Base-by-base conservation (phyloP, 2,113 vertebrate species). In the Delphinapterus leucas region DNA sequence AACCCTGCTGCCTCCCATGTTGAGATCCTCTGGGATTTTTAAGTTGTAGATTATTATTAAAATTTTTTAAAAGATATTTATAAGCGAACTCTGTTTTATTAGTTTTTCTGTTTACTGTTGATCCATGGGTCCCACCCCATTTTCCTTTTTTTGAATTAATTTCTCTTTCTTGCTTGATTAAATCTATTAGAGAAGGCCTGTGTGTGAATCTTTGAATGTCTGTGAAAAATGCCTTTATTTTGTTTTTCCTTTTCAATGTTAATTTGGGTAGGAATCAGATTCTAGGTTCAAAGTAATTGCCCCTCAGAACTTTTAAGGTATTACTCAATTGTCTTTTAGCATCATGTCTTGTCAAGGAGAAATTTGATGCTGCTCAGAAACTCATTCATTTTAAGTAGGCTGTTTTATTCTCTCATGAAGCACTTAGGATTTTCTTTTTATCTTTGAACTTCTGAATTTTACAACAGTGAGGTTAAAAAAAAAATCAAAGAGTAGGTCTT, bases 371-470 rank as follows among this genome's bases (percentile, higher is more conserved):
- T 90, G n/a, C 20, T 44, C 74, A 47, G 73, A 70, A 8, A 47
- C 17, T 73, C 25, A 33, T 60, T 92, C 33, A 44, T 85, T 91
- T 88, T 41, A 53, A 44, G 18, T 58, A 53, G 28, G 0, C 47
- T 87, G 33, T 61, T 61, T 71, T 38, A 11, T 85, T 67, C 2
- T 71, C 33, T 87, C 38, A 53, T 44, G 44, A 82, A 90, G 18
- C 67, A 60, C 21, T 91, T 89, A 82, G 26, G 21, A 41, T 65
- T 90, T 94, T 92, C 25, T 53, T 36, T 87, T 58, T n/a, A 63
- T 68, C 47, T 8, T 67, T 71, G 28, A 86, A 55, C 70, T 73
- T 96, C 67, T 80, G 49, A 77, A 65, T 86, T 92, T 95, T 77
- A 87, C 17, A 73, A 71, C 1, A 6, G 5, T 58, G 38, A 87